Conservation (phyloP, 2,888 invertebrate species). For the Apotomis betuletana region DNA sequence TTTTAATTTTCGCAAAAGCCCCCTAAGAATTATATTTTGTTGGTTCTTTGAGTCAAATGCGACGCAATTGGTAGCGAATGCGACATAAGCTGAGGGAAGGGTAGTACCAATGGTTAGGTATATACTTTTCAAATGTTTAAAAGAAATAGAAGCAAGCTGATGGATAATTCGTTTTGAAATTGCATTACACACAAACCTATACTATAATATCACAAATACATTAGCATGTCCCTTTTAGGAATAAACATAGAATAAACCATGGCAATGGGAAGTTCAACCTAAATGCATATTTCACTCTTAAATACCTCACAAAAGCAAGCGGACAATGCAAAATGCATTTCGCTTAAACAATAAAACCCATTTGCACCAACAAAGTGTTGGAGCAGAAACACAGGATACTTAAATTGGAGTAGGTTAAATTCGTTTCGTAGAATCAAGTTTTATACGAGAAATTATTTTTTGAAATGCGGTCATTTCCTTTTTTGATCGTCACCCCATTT, state of each 20-base stretch:
- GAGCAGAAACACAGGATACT: constrained; percentile 27
- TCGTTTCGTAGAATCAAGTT: constrained; percentile 34
- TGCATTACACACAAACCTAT: no score
- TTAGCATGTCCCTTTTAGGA: no score
- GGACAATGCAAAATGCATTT: constrained; percentile 20
- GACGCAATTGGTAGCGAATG: no score
- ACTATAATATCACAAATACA: no score
- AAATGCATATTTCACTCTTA: constrained; percentile 12
- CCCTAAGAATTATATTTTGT: no score
- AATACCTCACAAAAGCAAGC: constrained; percentile 13
- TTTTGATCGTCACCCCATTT: constrained; percentile 38
- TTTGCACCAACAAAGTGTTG: constrained; percentile 13
- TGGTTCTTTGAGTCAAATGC: no score
- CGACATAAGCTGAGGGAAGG: no score
- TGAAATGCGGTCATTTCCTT: constrained; percentile 39
- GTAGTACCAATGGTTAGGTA: no score
- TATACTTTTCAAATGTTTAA: no score
- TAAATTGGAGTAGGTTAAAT: constrained; percentile 36
- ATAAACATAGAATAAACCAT: neutral
- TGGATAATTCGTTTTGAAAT: no score
- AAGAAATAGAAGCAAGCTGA: no score
- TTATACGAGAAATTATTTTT: constrained; percentile 34
- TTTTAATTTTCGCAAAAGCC: no score
- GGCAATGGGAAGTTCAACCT: neutral
- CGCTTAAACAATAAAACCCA: constrained; percentile 21